These are phyloP conservation scores for Caenorhabditis inopinata DNA, from an alignment of 1,140 invertebrate species.

Conservation along the genomic window DNA sequence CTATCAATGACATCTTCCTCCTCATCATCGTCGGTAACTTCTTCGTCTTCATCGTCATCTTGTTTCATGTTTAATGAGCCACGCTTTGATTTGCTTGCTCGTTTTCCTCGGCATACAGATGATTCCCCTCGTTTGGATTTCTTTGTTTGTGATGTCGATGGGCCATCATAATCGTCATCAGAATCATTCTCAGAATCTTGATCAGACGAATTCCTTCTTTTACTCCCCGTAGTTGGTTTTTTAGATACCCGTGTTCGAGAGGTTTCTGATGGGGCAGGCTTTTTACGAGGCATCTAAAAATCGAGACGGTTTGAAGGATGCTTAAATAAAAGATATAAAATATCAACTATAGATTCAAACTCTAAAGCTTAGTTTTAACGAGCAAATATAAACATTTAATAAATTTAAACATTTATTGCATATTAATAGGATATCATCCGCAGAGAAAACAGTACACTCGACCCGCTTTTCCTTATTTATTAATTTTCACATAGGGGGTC, in stretches of 20 bases:
- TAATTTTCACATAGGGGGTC: neutral
- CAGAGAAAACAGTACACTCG: too few species aligned
- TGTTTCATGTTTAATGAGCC: neutral
- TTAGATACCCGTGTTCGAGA: neutral
- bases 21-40: neutral
- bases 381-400: too few species aligned
- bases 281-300: neutral
- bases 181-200: neutral
- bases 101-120: neutral
- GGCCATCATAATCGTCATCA: neutral
- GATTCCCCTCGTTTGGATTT: neutral
- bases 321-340: too few species aligned
- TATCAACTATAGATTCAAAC: too few species aligned
- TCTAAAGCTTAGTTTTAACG: too few species aligned
- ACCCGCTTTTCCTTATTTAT: too few species aligned
- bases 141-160: neutral
- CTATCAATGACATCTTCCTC: neutral
- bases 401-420: too few species aligned
- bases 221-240: neutral
- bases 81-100: neutral
- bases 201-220: neutral
- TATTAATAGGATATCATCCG: too few species aligned
- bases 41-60: constrained; percentile 9
- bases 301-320: too few species aligned
- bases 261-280: neutral